Evolutionary conservation across 1,140 invertebrate genomes (phyloP).

Genomic region (Yoshiicerus persimilis): DNA sequence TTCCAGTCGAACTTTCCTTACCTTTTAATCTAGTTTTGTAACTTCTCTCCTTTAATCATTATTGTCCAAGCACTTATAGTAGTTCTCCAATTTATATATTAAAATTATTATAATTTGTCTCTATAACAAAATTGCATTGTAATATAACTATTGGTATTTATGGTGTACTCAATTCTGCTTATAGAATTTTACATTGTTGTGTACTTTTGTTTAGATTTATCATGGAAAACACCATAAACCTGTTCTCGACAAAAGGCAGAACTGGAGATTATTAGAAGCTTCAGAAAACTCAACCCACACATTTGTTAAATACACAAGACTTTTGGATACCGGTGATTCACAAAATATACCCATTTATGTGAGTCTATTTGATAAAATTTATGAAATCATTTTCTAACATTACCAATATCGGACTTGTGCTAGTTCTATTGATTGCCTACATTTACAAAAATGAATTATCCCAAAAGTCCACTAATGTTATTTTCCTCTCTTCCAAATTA

Average conservation of each 20-base stretch:
- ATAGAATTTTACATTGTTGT: too few species aligned
- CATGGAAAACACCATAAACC: conserved; percentile 6
- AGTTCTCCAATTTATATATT: too few species aligned
- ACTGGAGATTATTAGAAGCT: background rate
- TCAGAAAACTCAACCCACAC: background rate
- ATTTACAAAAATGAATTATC: background rate
- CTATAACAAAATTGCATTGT: too few species aligned
- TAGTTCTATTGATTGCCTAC: background rate
- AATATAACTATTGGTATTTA: too few species aligned
- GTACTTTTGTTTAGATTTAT: background rate
- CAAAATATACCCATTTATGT: background rate
- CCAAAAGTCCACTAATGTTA: background rate
- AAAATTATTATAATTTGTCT: too few species aligned
- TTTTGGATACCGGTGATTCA: conserved; percentile 1
- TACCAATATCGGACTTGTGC: background rate
- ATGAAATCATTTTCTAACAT: too few species aligned
- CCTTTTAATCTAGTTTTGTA: too few species aligned
- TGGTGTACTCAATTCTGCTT: too few species aligned
- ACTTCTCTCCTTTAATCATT: too few species aligned
- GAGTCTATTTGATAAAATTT: background rate
- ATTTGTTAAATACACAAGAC: background rate
- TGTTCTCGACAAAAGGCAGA: background rate
- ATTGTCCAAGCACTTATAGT: too few species aligned
- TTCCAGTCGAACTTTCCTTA: too few species aligned
- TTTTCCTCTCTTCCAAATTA: background rate